Percentiles rank a stretch among this genome's conserved stretches.
phyloP scores from a whole-genome alignment of 2,113 vertebrate species.

The Hippocampus zosterae region DNA sequence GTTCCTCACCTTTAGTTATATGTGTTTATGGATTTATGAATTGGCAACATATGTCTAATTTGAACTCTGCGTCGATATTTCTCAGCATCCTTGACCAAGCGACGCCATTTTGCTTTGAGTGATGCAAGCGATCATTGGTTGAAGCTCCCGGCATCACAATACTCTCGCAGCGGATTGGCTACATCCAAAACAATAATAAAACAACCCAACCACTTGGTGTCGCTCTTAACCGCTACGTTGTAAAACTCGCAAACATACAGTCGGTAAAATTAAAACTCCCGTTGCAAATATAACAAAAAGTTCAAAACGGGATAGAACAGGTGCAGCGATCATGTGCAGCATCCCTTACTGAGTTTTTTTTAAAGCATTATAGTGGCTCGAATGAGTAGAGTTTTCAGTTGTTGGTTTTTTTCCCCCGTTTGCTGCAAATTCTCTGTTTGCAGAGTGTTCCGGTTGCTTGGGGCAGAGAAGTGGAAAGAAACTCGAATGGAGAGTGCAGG shows the following conservation, averaged over 20 bases:
- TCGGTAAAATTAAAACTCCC: not conserved
- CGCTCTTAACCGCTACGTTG: conserved; percentile 10
- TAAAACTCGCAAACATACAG: not conserved
- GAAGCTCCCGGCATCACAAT: not conserved
- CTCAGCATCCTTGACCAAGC: not conserved
- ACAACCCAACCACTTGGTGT: conserved; percentile 32
- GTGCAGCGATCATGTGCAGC: too few relatives aligned
- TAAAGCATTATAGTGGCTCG: too few relatives aligned
- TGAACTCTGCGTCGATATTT: not conserved
- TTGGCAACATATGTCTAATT: not conserved
- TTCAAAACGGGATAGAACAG: too few relatives aligned
- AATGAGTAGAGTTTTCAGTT: too few relatives aligned
- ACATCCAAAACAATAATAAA: accelerated
- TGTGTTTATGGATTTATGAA: not conserved
- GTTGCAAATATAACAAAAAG: too few relatives aligned
- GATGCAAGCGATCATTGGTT: conserved; percentile 42
- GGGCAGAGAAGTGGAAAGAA: too few relatives aligned
- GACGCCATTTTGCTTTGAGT: conserved; percentile 19
- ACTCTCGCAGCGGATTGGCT: conserved; percentile 43
- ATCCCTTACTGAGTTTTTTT: not conserved
- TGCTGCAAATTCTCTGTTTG: too few relatives aligned
- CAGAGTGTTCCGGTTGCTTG: too few relatives aligned
- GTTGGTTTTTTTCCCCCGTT: too few relatives aligned
- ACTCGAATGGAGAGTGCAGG: too few relatives aligned
- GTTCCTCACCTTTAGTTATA: conserved; percentile 23